phyloP scores from a whole-genome alignment of 2,797 vertebrate genomes.

The Sorex maritimensis region DNA sequence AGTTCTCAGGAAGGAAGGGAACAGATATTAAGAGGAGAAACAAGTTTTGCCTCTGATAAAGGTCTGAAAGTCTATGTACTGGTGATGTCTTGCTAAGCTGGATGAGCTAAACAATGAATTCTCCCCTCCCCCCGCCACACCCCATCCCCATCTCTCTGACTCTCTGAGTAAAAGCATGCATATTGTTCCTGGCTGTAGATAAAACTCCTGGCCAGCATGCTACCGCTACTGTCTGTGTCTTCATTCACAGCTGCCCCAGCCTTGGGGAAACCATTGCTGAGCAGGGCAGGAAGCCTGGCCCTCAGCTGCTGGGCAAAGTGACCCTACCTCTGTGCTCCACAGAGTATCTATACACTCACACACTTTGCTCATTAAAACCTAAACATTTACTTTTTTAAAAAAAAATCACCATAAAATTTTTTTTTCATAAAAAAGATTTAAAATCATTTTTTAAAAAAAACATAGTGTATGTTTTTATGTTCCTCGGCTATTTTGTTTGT shows the following conservation, averaged over 20 bases:
- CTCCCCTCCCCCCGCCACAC: neutral
- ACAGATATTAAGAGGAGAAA: neutral
- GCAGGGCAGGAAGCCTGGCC: neutral
- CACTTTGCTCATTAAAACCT: neutral
- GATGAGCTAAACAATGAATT: neutral
- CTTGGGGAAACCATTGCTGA: neutral
- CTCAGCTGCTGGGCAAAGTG: neutral
- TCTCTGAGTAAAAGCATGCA: neutral
- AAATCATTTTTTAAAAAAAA: too few relatives aligned
- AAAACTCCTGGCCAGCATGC: neutral
- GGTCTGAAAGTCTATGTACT: slow-evolving; percentile 4
- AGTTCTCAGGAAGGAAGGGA: slow-evolving; percentile 34
- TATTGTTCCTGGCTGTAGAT: neutral
- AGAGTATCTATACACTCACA: neutral
- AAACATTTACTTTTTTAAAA: slow-evolving; percentile 40
- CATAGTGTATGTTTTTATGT: too few relatives aligned
- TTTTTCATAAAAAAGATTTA: too few relatives aligned
- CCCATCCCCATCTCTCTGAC: neutral
- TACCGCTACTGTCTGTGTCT: neutral
- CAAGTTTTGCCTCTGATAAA: slow-evolving; percentile 45
- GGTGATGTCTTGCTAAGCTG: slow-evolving; percentile 11
- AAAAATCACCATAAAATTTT: neutral
- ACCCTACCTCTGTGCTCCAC: neutral
- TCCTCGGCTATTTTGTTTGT: too few relatives aligned
- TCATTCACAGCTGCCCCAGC: neutral